Evolutionary conservation across 2,888 invertebrate species (phyloP), one percentile per base, ranked within the genome.

Genomic region (Dasypolia templi): DNA sequence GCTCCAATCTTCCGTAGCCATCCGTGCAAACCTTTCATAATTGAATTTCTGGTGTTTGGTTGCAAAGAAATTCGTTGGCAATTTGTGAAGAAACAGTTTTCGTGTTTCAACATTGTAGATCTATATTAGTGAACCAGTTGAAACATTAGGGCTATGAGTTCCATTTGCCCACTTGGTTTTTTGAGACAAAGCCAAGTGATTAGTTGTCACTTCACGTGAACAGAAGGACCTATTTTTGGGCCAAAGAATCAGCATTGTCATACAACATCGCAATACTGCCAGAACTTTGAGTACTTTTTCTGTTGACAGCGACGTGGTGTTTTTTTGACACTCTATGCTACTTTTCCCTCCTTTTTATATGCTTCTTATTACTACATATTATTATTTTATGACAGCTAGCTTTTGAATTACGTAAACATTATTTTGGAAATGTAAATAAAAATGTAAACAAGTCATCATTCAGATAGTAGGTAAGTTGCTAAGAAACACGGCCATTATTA

Each of bases 11-110:
- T 72, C 65, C 58, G 51, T n/a, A 58, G 63, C 74, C 61, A 72
- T 75, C 63, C 70, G 53, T 29, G 69, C 72, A 80, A 68, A 77
- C 83, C 75, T 75, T 78, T 75, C 77, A 82, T 87, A 87, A 87
- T 82, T 82, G 79, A 82, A 82, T 85, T 79, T 72, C 68, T 80
- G 75, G 72, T 79, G 68, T 65, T 73, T 59, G 44, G 46, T 62
- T 5, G 9, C 3, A 29, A 66, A 19, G 42, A 59, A 61, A 12
- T 26, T 62, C 49, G 49, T 62, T 44, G 7, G 19, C 19, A 11
- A 55, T 42, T 63, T 14, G 5, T 55, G 7, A 39, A 26, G 26
- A 39, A 51, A 29, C 39, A 26, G 17, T 26, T 63, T 46, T 35
- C 3, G 19, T 35, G 44, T 68, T 19, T 39, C 65, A 1, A 29